phyloP scores from a whole-genome alignment of 2,888 invertebrate species.

The Pardosa pseudoannulata region DNA sequence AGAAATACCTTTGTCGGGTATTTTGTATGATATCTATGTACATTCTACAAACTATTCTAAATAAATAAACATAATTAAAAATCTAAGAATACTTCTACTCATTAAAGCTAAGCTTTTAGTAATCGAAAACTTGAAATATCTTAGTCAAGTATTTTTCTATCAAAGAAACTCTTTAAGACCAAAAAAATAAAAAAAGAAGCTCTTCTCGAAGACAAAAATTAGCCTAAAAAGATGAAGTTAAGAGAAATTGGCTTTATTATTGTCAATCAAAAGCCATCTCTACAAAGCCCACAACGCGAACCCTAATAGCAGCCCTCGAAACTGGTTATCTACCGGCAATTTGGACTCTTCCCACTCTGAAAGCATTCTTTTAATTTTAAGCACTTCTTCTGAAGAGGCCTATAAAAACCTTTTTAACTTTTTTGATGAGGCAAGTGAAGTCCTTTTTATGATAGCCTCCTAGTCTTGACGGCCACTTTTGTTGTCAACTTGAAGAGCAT shows the following conservation, averaged over 20 bases:
- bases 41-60: no score
- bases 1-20: no score
- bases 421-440: conserved; percentile 7
- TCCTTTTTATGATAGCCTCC: conserved; percentile 34
- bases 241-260: conserved; percentile 60
- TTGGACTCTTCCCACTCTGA: conserved; percentile 27
- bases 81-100: no score
- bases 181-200: neutral
- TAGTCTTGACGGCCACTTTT: conserved; percentile 36
- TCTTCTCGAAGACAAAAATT: neutral
- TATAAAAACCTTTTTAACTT: conserved; percentile 40
- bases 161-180: no score
- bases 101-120: no score
- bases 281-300: conserved; percentile 4
- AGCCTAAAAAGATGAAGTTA: conserved; percentile 41
- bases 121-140: no score
- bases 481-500: conserved; percentile 59
- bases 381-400: conserved; percentile 34
- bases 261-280: conserved; percentile 43
- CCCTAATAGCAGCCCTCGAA: conserved; percentile 47
- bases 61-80: no score
- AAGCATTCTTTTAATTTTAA: conserved; percentile 57
- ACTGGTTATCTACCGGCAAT: conserved; percentile 49
- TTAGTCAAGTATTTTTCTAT: no score
- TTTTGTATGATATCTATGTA: no score